phyloP scores from a whole-genome alignment of 2,113 vertebrate species.

The Elaphurus davidianus region DNA sequence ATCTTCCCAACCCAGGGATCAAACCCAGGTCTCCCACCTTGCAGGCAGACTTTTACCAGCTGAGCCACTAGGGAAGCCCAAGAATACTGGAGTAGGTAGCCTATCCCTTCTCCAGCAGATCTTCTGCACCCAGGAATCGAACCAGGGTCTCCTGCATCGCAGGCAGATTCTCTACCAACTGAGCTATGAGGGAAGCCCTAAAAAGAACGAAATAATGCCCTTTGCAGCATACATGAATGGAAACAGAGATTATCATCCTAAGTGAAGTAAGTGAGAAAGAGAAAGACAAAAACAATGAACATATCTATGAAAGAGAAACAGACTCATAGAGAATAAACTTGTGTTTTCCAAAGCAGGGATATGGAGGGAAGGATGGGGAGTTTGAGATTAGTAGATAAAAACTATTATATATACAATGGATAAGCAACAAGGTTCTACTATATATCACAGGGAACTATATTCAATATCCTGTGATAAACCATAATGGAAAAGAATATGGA shows the following conservation, averaged over 20 bases:
- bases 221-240: not conserved
- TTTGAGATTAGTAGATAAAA: not conserved
- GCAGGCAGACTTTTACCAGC: not conserved
- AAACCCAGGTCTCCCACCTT: not conserved
- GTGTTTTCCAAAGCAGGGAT: not conserved
- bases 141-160: rapidly evolving
- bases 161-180: not conserved
- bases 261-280: not conserved
- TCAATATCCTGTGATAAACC: not conserved
- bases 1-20: not conserved
- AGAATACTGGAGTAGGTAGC: not conserved
- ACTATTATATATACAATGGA: not conserved
- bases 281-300: not conserved
- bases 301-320: not conserved
- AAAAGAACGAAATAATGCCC: not conserved
- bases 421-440: not conserved
- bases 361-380: not conserved
- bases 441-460: not conserved
- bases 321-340: not conserved
- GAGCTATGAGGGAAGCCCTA: not conserved
- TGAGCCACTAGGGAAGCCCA: not conserved
- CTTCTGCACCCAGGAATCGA: rapidly evolving
- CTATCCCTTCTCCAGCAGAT: not conserved
- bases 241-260: not conserved
- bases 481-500: not conserved